Evolutionary conservation across 1,140 invertebrate genomes (phyloP).

Genomic region (Sweltsa coloradensis): DNA sequence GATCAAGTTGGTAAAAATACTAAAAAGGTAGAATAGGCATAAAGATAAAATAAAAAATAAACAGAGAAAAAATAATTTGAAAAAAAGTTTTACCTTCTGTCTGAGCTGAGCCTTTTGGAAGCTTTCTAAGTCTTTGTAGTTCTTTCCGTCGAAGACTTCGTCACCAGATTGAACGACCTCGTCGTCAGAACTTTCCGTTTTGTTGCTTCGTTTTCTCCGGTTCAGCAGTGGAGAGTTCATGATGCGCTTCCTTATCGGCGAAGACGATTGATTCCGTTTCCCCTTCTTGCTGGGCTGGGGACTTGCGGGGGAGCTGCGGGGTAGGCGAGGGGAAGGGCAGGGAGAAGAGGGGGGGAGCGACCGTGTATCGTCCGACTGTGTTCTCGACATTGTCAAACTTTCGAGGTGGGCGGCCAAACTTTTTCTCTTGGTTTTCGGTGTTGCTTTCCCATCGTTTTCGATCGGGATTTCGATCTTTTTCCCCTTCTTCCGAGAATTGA

Average conservation of each 20-base stretch:
- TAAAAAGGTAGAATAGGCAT: neutral
- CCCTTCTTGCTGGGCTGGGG: conserved; percentile 55
- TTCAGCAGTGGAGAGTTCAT: conserved; percentile 69
- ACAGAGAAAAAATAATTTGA: neutral
- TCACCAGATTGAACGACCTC: conserved; percentile 55
- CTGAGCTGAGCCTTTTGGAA: conserved; percentile 89
- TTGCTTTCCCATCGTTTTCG: too few relatives aligned
- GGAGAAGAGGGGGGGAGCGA: conserved; percentile 14
- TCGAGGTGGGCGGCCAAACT: too few relatives aligned
- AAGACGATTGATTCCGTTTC: conserved; percentile 62
- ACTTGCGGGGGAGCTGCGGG: conserved; percentile 55
- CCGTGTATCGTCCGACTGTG: conserved; percentile 6
- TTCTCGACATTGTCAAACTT: too few relatives aligned
- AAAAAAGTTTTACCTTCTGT: conserved; percentile 61
- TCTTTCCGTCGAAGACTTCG: conserved; percentile 46
- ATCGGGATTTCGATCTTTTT: too few relatives aligned
- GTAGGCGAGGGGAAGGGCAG: conserved; percentile 34
- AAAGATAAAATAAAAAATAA: conserved; percentile 1
- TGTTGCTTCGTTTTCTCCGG: conserved; percentile 52
- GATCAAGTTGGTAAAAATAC: neutral
- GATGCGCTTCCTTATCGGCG: conserved; percentile 55
- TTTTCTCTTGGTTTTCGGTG: too few relatives aligned
- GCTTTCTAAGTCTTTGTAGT: conserved; percentile 80
- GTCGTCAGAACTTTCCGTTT: conserved; percentile 77
- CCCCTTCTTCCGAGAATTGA: too few relatives aligned